phyloP scores from a whole-genome alignment of 2,113 vertebrate genomes.

The Uropsilus gracilis region DNA sequence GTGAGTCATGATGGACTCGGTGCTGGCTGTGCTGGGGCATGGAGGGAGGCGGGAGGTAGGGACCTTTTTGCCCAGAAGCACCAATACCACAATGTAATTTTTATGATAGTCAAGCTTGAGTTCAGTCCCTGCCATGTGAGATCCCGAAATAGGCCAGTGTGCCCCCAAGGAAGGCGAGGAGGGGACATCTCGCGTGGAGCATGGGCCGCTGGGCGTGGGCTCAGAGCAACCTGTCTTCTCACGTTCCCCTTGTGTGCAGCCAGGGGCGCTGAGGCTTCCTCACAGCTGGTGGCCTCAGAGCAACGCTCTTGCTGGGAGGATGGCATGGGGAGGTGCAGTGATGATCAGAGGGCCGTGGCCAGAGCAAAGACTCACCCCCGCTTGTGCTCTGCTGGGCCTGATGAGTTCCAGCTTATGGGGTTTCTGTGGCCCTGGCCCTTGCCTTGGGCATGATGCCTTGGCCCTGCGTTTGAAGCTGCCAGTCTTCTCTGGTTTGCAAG shows the following conservation, averaged over 20 bases:
- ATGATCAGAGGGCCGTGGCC: neutral
- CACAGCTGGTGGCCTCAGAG: neutral
- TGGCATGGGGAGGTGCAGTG: neutral
- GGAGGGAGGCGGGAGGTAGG: neutral
- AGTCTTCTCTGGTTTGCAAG: neutral
- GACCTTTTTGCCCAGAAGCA: neutral
- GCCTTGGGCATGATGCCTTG: neutral
- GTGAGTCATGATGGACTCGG: neutral
- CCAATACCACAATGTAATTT: neutral
- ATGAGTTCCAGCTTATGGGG: neutral
- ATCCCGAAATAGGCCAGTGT: neutral
- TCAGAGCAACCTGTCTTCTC: neutral
- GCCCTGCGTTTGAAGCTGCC: neutral
- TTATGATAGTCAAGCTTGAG: neutral
- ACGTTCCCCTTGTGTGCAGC: neutral
- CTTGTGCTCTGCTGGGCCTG: fast-evolving
- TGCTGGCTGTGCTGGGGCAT: neutral
- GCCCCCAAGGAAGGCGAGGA: neutral
- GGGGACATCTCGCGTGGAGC: no score
- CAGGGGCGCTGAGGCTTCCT: fast-evolving
- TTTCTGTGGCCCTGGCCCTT: neutral
- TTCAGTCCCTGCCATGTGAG: neutral
- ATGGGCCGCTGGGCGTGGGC: neutral
- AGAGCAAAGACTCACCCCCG: fast-evolving
- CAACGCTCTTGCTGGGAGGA: neutral